Evolutionary conservation across 2,888 invertebrate species (phyloP).

Genomic region (Ophioninae sp.): DNA sequence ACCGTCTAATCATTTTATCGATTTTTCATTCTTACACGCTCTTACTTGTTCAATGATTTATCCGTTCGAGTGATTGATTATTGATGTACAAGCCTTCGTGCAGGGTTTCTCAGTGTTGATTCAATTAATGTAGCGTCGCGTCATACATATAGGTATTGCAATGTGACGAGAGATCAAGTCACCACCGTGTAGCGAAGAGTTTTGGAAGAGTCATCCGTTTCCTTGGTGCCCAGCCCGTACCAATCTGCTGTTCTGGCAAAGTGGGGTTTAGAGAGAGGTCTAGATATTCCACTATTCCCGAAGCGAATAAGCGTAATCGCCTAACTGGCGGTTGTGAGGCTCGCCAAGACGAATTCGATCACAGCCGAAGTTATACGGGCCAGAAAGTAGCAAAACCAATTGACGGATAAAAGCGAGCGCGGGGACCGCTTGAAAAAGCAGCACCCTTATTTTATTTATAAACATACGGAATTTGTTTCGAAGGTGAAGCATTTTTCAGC

Average conservation of each 20-base stretch:
- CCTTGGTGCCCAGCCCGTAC: not conserved
- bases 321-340: not conserved
- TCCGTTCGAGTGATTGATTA: slow-evolving; percentile 2
- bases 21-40: not conserved
- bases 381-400: slow-evolving; percentile 3
- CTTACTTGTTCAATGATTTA: slow-evolving; percentile 1
- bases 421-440: slow-evolving; percentile 12
- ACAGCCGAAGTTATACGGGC: slow-evolving; percentile 73
- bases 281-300: not conserved
- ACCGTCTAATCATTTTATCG: not conserved
- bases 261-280: not conserved
- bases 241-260: not conserved
- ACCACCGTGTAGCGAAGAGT: not conserved
- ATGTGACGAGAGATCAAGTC: not conserved
- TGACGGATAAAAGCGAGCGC: not conserved
- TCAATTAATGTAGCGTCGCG: slow-evolving; percentile 5
- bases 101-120: not conserved
- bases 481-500: slow-evolving; percentile 71
- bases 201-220: not conserved
- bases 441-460: slow-evolving; percentile 12
- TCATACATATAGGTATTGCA: not conserved
- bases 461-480: slow-evolving; percentile 7
- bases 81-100: not conserved
- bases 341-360: slow-evolving; percentile 63
- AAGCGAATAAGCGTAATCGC: not conserved